phyloP scores from a whole-genome alignment of 2,113 vertebrate species.

The Rostratula benghalensis region DNA sequence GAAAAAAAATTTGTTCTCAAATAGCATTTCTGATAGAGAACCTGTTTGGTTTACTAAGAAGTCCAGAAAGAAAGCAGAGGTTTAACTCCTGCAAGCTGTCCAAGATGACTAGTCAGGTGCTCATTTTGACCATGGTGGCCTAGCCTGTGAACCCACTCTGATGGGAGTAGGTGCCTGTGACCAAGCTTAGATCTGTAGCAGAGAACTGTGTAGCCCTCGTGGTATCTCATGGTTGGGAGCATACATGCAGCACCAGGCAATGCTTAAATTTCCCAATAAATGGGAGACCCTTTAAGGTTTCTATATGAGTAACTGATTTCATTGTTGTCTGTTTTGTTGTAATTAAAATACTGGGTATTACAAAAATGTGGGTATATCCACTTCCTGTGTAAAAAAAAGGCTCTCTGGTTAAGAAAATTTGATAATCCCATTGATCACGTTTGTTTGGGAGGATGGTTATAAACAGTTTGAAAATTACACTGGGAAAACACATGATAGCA shows the following conservation, averaged over 20 bases:
- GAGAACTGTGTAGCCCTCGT: background rate
- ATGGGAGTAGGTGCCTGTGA: background rate
- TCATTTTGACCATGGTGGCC: background rate
- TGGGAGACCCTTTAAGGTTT: background rate
- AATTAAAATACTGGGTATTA: background rate
- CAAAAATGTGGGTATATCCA: background rate
- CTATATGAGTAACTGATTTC: background rate
- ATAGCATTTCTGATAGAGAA: background rate
- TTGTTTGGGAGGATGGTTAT: background rate
- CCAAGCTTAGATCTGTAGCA: background rate
- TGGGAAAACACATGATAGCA: background rate
- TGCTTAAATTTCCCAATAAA: background rate
- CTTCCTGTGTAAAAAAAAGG: background rate
- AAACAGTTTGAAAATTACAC: background rate
- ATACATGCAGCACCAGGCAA: background rate
- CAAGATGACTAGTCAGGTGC: background rate
- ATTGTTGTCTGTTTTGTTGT: background rate
- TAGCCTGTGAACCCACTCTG: background rate
- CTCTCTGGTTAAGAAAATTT: background rate
- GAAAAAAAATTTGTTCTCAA: constrained; percentile 26
- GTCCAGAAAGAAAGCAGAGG: background rate
- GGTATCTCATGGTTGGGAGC: background rate
- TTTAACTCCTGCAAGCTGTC: background rate
- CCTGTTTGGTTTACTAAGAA: background rate
- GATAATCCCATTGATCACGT: background rate